phyloP scores from a whole-genome alignment of 2,797 vertebrate species.

The Scleropages formosus region DNA sequence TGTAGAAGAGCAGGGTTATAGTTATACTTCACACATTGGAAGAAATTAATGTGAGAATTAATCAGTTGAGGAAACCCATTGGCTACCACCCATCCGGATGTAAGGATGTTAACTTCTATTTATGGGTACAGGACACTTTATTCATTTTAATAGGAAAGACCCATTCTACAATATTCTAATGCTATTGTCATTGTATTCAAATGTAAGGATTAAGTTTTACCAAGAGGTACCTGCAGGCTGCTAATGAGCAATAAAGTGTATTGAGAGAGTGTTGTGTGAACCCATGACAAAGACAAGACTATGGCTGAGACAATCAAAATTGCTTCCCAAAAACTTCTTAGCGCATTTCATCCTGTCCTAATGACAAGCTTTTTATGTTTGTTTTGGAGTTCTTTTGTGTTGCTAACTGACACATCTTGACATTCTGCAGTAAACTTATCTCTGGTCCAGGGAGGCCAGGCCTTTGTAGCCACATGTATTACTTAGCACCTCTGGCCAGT shows the following conservation, averaged over 20 bases:
- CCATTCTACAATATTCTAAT: too few species aligned
- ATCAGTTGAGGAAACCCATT: background rate
- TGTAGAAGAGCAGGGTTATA: background rate
- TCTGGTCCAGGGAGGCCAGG: slow-evolving; percentile 75
- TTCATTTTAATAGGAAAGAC: too few species aligned
- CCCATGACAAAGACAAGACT: too few species aligned
- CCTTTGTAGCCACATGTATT: slow-evolving; percentile 75
- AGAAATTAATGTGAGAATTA: background rate
- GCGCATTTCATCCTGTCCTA: background rate
- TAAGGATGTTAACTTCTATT: too few species aligned
- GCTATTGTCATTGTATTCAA: too few species aligned
- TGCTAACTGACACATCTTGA: slow-evolving; percentile 57
- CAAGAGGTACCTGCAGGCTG: too few species aligned
- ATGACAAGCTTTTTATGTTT: slow-evolving; percentile 59
- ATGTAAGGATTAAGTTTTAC: too few species aligned
- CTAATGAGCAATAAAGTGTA: too few species aligned
- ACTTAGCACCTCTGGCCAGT: slow-evolving; percentile 83
- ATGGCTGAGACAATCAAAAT: too few species aligned
- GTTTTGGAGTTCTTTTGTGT: slow-evolving; percentile 59
- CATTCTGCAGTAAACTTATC: slow-evolving; percentile 71
- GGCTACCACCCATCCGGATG: background rate
- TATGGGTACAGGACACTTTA: too few species aligned
- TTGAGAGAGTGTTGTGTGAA: too few species aligned
- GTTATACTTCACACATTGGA: background rate
- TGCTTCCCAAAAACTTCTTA: too few species aligned